phyloP scores from a whole-genome alignment of 2,888 invertebrate genomes.

The Agrotis segetum region DNA sequence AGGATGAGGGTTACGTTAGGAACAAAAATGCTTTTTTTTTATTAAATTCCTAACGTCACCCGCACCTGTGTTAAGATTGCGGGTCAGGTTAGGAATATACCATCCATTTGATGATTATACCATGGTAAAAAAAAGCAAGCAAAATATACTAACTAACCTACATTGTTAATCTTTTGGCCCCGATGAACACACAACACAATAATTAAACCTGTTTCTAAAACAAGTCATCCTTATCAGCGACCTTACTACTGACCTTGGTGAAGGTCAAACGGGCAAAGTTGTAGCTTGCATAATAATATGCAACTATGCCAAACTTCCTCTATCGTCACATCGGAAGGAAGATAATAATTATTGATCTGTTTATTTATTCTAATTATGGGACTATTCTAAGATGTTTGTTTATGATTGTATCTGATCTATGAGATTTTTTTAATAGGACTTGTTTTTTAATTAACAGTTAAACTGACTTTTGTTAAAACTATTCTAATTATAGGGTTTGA shows the following conservation, averaged over 20 bases:
- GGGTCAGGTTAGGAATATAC: no score
- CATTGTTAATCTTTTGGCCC: slow-evolving; percentile 34
- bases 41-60: no score
- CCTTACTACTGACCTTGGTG: slow-evolving; percentile 49
- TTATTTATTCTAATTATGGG: slow-evolving; percentile 8
- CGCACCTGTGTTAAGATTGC: no score
- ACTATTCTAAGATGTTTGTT: background rate
- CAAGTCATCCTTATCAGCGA: slow-evolving; percentile 44
- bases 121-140: no score
- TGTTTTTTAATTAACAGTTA: no score
- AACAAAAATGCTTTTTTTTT: no score
- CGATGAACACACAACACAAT: slow-evolving; percentile 22
- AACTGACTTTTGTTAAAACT: no score
- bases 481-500: no score
- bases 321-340: no score
- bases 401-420: background rate
- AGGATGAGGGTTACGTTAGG: no score
- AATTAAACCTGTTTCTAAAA: slow-evolving; percentile 54
- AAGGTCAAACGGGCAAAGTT: slow-evolving; percentile 50
- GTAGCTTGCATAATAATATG: slow-evolving; percentile 68
- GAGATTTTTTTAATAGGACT: background rate
- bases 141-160: background rate
- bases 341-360: slow-evolving; percentile 7
- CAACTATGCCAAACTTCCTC: slow-evolving; percentile 52
- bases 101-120: no score